Percentiles rank a stretch among this genome's conserved stretches.
phyloP scores from a whole-genome alignment of 2,113 vertebrate genomes.

The Heterotis niloticus region DNA sequence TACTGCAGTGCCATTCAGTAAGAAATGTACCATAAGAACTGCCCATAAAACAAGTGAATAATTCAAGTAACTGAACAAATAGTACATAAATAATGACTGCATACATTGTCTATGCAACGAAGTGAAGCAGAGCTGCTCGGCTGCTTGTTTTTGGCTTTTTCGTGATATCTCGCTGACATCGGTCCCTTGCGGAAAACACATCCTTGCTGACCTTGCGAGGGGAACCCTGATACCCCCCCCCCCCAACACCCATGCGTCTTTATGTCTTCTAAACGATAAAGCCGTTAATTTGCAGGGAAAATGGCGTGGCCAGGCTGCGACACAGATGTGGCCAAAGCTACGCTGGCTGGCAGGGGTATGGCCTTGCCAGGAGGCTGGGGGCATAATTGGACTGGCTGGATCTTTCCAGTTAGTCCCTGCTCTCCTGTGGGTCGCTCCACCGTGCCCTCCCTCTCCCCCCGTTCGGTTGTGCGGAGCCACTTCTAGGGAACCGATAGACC shows the following conservation, averaged over 20 bases:
- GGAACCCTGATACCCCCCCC: conserved; percentile 88
- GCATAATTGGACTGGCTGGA: conserved; percentile 76
- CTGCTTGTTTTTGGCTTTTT: not conserved
- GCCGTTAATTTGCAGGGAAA: conserved; percentile 97
- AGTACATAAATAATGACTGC: too few species aligned
- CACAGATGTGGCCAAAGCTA: conserved; percentile 92
- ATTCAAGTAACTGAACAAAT: not conserved
- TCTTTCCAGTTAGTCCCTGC: conserved; percentile 82
- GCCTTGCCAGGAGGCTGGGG: conserved; percentile 73
- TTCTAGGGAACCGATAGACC: conserved; percentile 64
- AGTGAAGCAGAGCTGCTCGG: not conserved
- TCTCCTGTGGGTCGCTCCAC: conserved; percentile 78
- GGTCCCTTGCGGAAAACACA: conserved; percentile 71
- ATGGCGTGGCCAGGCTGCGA: conserved; percentile 84
- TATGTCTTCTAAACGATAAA: conserved; percentile 99
- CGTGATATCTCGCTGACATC: not conserved
- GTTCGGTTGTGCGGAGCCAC: conserved; percentile 82
- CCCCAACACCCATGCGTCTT: conserved; percentile 78
- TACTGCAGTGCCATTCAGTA: too few species aligned
- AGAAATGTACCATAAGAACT: too few species aligned
- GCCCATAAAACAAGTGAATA: too few species aligned
- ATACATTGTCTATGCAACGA: not conserved
- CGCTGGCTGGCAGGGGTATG: conserved; percentile 75
- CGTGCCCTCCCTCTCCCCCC: conserved; percentile 53
- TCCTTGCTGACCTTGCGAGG: conserved; percentile 93